Conservation (phyloP, 2,113 vertebrate genomes). For the Brachypteracias leptosomus region DNA sequence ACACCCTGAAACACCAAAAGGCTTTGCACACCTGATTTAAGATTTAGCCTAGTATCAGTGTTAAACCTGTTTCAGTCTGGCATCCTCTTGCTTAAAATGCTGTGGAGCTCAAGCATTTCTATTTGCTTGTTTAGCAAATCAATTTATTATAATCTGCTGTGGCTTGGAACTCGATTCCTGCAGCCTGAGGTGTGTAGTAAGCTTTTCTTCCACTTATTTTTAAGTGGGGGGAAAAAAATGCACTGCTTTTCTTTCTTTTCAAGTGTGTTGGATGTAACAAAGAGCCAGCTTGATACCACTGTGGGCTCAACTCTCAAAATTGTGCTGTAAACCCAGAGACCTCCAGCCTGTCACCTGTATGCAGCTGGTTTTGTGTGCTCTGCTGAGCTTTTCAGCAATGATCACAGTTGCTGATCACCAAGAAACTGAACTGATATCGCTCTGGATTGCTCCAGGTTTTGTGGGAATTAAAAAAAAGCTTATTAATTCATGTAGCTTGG, state of each 20-base stretch:
- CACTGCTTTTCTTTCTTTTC: not conserved
- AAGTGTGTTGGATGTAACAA: not conserved
- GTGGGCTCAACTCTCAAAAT: not conserved
- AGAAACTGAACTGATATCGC: not conserved
- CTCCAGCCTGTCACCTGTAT: not conserved
- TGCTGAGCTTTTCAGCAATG: not conserved
- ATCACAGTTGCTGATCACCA: not conserved
- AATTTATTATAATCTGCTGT: not conserved
- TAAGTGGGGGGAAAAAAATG: not conserved
- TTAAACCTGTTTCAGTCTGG: not conserved
- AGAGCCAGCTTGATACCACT: not conserved
- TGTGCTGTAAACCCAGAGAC: not conserved
- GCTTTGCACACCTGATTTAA: constrained; percentile 11
- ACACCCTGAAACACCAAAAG: not conserved
- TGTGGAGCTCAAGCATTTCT: not conserved
- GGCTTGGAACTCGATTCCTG: not conserved
- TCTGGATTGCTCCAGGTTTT: not conserved
- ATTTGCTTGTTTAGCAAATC: not conserved
- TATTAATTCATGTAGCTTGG: constrained; percentile 2
- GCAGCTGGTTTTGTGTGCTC: not conserved
- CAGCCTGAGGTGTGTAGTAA: not conserved
- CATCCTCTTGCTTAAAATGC: not conserved
- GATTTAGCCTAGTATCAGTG: not conserved
- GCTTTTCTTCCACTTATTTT: not conserved
- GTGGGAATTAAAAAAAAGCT: not conserved